Evolutionary conservation across 2,113 vertebrate species (phyloP).

Genomic region (Heterocephalus glaber): DNA sequence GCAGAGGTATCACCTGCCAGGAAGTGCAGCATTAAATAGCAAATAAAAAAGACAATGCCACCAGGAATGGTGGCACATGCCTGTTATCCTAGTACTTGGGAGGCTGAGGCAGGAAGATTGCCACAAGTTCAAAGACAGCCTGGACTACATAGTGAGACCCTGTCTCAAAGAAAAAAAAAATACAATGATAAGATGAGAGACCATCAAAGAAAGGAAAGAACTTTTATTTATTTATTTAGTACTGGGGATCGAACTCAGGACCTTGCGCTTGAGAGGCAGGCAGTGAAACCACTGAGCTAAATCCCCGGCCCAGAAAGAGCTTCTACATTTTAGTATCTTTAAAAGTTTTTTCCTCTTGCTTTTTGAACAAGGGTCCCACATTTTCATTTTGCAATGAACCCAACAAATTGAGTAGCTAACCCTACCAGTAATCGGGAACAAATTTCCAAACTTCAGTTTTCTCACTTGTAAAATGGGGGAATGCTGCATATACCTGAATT

Average conservation of each 20-base stretch:
- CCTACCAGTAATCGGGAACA: neutral
- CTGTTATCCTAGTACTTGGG: neutral
- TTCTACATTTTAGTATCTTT: neutral
- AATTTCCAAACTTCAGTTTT: neutral
- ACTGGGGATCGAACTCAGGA: too few species aligned
- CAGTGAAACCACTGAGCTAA: too few species aligned
- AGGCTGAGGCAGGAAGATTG: neutral
- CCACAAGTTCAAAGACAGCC: neutral
- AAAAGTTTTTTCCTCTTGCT: neutral
- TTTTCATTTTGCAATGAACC: conserved; percentile 11
- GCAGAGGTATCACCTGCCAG: neutral
- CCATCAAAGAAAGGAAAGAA: too few species aligned
- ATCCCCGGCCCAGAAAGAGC: too few species aligned
- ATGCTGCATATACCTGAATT: neutral
- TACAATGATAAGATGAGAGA: neutral
- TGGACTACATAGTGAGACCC: neutral
- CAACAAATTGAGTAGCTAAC: neutral
- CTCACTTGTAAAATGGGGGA: neutral
- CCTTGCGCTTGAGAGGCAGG: too few species aligned
- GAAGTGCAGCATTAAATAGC: neutral
- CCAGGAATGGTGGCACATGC: neutral
- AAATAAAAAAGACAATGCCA: neutral
- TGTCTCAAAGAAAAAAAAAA: neutral
- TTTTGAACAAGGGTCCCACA: neutral
- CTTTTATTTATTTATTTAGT: too few species aligned